Percentiles rank a stretch among this genome's conserved stretches.
These are phyloP conservation scores for Gari tellinella DNA, from an alignment of 2,888 invertebrate genomes.

Conservation along the genomic window DNA sequence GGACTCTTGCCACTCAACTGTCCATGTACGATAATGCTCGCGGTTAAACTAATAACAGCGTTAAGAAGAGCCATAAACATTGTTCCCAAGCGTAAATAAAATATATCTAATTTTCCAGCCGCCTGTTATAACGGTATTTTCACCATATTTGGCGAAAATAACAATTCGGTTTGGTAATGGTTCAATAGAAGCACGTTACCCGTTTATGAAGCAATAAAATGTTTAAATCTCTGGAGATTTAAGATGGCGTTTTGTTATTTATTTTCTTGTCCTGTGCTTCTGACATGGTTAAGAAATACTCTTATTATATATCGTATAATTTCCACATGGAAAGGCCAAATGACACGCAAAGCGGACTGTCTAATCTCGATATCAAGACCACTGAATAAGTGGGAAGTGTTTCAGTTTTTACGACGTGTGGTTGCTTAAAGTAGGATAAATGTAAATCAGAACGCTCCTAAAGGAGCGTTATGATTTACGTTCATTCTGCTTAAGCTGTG, in stretches of 20 bases:
- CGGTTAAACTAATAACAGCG: slow-evolving; percentile 18
- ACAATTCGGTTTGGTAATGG: slow-evolving; percentile 54
- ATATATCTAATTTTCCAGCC: slow-evolving; percentile 61
- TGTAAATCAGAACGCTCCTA: no score
- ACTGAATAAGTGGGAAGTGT: no score
- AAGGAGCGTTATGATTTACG: no score
- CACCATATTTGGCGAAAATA: slow-evolving; percentile 62
- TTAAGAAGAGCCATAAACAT: slow-evolving; percentile 41
- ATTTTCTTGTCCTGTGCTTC: slow-evolving; percentile 8
- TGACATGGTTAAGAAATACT: no score
- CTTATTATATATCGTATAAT: no score
- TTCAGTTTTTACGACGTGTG: no score
- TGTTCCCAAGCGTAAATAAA: slow-evolving; percentile 58
- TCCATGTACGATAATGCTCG: not conserved
- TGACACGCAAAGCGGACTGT: no score
- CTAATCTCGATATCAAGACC: no score
- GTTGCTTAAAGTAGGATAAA: no score
- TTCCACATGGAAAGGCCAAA: no score
- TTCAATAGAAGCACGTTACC: slow-evolving; percentile 48
- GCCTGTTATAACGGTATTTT: slow-evolving; percentile 56
- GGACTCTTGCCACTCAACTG: not conserved
- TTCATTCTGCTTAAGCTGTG: no score
- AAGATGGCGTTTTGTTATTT: slow-evolving; percentile 36
- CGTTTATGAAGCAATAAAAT: slow-evolving; percentile 56
- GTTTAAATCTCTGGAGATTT: slow-evolving; percentile 37